Base-by-base conservation (phyloP, 1,140 invertebrate genomes). In the Ostrea edulis region DNA sequence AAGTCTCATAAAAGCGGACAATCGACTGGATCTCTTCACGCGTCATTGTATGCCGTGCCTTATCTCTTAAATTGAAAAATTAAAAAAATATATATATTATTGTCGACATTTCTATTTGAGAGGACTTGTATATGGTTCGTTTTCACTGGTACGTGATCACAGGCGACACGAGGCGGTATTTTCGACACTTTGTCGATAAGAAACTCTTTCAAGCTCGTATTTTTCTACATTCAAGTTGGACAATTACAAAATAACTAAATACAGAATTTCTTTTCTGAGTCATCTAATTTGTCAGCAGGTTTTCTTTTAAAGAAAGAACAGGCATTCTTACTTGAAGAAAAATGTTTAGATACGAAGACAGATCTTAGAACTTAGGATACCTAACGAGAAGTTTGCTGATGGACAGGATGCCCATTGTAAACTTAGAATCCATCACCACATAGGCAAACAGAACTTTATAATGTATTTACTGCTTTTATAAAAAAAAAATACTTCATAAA, bases 21-120 rank as follows among this genome's bases (percentile, higher is more conserved):
- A 29, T 77, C 25, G 2, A 77, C 35, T 29, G 35, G 25, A 29
- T 77, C 8, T 22, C 9, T 7, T 77, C 68, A 77, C 29, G 68
- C 22, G 68, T 77, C 68, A 29, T 14, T 9, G 5, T 71, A 12
- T 20, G 9, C 12, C 29, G 22, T 77, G 11, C 68, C 68, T 29
- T 77, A 77, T 77, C 68, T 29, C 29, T 77, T 77, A 77, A 77
- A 77, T 77, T 77, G 68, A 77, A 77, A 77, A 77, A 29, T 77
- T 29, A 29, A 77, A 77, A 71, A 77, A 77, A 77, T 29, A 77
- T 77, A 62, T 62, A 62, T 62, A 62, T 62, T 62, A 62, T 62
- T 62, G 22, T 29, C 29, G 14, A 20, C 12, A 77, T 77, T 77
- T 77, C 29, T 35, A 29, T 77, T 77, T 35, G 68, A 29, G 3